Evolutionary conservation across 2,797 vertebrate species (phyloP), one percentile per base, ranked within the genome.

Genomic region (Anguilla obscura): DNA sequence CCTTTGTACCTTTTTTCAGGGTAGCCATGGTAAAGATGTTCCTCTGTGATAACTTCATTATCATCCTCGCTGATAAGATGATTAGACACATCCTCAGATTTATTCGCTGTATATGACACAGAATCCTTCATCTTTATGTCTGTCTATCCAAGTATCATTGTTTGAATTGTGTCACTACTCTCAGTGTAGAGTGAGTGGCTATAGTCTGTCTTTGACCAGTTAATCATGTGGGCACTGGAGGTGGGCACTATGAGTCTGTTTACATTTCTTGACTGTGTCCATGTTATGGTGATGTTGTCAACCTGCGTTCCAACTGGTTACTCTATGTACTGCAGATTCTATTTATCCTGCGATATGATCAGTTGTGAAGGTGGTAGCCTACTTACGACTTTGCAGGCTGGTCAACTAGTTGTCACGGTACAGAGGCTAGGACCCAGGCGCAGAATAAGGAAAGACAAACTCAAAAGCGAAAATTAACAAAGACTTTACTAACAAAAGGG

Each of bases 71-170:
- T 89, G 87, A 63, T 36, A 87, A 91, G 92, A 58, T 89, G 86
- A 71, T 50, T 91, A 86, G 33, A 90, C 87, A 18, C 45, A 9
- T 9, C 5, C 66, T 12, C 71, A 18, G 50, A 87, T 45, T 0
- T 27, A 24, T 89, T 85, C 56, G 54, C 84, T 6, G 79, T 30
- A 60, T 18, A 63, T 63, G 24, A 30, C 87, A 85, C 84, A 9
- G 74, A 88, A 27, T 88, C 84, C 89, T 92, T 92, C 90, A 91
- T 92, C 90, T 58, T 7, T 89, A 2, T 84, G 36, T 82, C 87
- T 95, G 36, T 82, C 87, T 95, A 89, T 91, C 94, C 88, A 89
- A 0, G 79, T 0, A 0, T 30, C 66, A 84, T 82, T 79, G 33
- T 40, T 9, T 0, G 7, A 6, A 2, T 33, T 76, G 79, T 82